These are phyloP conservation scores for Phrixothrix hirtus DNA, from an alignment of 2,888 invertebrate genomes.

Conservation along the genomic window DNA sequence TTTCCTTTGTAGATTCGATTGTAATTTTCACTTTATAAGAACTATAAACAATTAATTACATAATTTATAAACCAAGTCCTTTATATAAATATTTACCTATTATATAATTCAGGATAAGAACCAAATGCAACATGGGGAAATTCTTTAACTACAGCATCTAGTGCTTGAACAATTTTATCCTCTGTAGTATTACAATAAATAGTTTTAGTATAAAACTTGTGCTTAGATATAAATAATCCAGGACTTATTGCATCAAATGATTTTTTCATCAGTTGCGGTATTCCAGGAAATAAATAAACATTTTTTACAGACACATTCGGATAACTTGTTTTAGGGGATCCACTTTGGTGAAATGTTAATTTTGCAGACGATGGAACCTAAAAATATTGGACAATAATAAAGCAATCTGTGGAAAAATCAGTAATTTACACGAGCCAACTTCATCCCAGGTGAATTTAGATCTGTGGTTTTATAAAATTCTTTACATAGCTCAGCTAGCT, in stretches of 20 bases:
- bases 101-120: conserved; percentile 58
- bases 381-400: conserved; percentile 46
- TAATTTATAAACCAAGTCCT: too few relatives aligned
- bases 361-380: conserved; percentile 58
- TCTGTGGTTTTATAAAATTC: conserved; percentile 54
- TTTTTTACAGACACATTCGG: conserved; percentile 61
- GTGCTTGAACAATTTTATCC: conserved; percentile 53
- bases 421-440: conserved; percentile 48
- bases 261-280: conserved; percentile 61
- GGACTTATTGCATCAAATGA: conserved; percentile 50
- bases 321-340: conserved; percentile 48
- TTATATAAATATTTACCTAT: conserved; percentile 53
- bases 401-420: background rate
- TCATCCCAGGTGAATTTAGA: conserved; percentile 54
- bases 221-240: conserved; percentile 52
- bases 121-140: conserved; percentile 59
- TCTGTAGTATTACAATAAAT: conserved; percentile 58
- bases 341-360: conserved; percentile 53
- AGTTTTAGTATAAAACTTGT: conserved; percentile 53
- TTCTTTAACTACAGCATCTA: conserved; percentile 54
- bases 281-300: conserved; percentile 72
- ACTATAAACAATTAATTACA: too few relatives aligned
- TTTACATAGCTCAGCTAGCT: conserved; percentile 55
- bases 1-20: conserved; percentile 55
- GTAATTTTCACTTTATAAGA: conserved; percentile 56